Evolutionary conservation across 1,140 invertebrate genomes (phyloP), one percentile per base, ranked within the genome.

Genomic region (Pararge aegeria): DNA sequence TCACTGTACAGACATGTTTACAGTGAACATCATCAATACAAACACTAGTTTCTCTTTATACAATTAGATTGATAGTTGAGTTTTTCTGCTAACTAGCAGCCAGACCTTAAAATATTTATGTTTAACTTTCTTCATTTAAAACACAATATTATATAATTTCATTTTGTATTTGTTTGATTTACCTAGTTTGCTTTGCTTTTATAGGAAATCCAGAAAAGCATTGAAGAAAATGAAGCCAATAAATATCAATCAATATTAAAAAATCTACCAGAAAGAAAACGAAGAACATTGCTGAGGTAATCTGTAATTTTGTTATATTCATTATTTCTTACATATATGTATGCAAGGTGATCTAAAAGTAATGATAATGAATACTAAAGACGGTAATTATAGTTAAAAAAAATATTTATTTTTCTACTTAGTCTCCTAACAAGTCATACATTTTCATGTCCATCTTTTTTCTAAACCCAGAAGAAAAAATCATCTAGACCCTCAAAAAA

Each of bases 231-330:
- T 52, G 34, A 63, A 20, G 64, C 63, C 40, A 51, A 51, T 46
- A 73, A 82, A 53, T 60, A 85, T 21, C 69, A 78, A 55, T 55
- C 56, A 50, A 59, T 80, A 49, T 54, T 87, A 29, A 89, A 80
- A 78, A 67, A 49, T 18, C 70, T 87, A 29, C 73, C 83, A 24
- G 86, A 89, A 69, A 75, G 86, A 56, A 89, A 82, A 68, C 66
- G 80, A 18, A 59, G 86, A 13, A 86, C 83, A 37, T 61, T 89
- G 20, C 54, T 83, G 6, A 77, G 84, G 86, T 89, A 70, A 61
- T 44, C 40, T 56, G n/a, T n/a, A n/a, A n/a, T n/a, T n/a, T 53
- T 30, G 6, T 49, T 37, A 38, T 24, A 38, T 60, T 58, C 1
- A 29, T 44, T 27, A 38, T 12, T 48, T 40, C 12, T 30, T n/a